Percentiles rank a stretch among this genome's conserved stretches.
phyloP scores from a whole-genome alignment of 2,888 invertebrate genomes.

The Globia sparganii region DNA sequence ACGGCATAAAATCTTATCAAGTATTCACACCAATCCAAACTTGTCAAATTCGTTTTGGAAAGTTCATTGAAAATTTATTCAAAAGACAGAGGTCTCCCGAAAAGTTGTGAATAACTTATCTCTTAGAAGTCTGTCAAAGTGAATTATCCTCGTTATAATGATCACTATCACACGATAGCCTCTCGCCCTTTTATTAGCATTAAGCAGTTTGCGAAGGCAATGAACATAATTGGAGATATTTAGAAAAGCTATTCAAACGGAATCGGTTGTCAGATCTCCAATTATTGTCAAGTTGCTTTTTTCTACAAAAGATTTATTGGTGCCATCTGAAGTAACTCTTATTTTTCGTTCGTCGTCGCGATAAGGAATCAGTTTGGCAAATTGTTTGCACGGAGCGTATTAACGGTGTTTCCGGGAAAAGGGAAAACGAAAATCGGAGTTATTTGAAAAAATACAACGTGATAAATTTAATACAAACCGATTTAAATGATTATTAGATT shows the following conservation, averaged over 20 bases:
- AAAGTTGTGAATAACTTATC: conserved; percentile 83
- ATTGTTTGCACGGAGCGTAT: conserved; percentile 42
- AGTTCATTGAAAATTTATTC: conserved; percentile 86
- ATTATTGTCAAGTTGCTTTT: conserved; percentile 44
- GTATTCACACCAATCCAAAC: conserved; percentile 84
- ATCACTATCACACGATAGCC: conserved; percentile 73
- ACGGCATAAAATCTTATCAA: conserved; percentile 70
- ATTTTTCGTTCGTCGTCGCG: conserved; percentile 21
- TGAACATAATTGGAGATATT: conserved; percentile 63
- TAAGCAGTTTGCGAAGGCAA: conserved; percentile 65
- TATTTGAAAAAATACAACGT: conserved; percentile 2
- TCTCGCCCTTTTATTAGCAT: conserved; percentile 69
- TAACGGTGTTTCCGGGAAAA: conserved; percentile 5
- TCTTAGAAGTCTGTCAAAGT: conserved; percentile 82
- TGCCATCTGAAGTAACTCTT: conserved; percentile 20
- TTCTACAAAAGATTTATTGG: conserved; percentile 41
- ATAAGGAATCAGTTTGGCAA: conserved; percentile 47
- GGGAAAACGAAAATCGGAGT: background rate
- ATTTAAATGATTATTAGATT: background rate
- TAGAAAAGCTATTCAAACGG: conserved; percentile 45
- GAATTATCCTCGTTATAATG: conserved; percentile 83
- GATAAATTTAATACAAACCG: background rate
- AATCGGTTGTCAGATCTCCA: conserved; percentile 26
- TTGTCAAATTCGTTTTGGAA: conserved; percentile 84
- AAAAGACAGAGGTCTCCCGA: conserved; percentile 81